Evolutionary conservation across 2,113 vertebrate species (phyloP).

Genomic region (Gobius niger): DNA sequence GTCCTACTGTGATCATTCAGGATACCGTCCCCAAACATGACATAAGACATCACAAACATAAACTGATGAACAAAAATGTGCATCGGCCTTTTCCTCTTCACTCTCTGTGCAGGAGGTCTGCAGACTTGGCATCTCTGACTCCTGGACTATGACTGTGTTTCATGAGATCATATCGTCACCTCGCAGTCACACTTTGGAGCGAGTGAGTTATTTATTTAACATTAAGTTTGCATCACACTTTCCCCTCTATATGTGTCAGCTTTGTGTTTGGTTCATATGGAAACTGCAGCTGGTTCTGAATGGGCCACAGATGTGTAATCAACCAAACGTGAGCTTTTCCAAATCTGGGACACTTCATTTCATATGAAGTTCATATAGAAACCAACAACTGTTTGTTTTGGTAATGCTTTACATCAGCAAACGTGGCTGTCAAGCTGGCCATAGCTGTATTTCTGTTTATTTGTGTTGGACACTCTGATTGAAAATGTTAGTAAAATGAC

Average conservation of each 20-base stretch:
- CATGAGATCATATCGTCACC: constrained; percentile 33
- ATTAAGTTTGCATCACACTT: constrained; percentile 22
- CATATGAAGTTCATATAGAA: not conserved
- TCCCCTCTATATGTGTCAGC: constrained; percentile 15
- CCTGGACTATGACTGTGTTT: constrained; percentile 21
- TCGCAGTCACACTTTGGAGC: constrained; percentile 1
- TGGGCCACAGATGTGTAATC: constrained; percentile 23
- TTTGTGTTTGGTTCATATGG: constrained; percentile 50
- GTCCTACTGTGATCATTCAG: too few relatives aligned
- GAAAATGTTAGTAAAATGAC: too few relatives aligned
- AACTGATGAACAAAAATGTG: not conserved
- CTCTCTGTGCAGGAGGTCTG: constrained; percentile 9
- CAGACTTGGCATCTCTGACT: constrained; percentile 11
- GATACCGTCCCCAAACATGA: too few relatives aligned
- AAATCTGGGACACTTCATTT: constrained; percentile 15
- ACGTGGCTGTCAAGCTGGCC: not conserved
- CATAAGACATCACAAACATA: too few relatives aligned
- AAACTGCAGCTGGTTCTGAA: constrained; percentile 43
- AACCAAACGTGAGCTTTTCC: constrained; percentile 22
- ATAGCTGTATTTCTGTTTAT: not conserved
- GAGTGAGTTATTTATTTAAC: constrained; percentile 31
- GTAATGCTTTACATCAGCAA: not conserved
- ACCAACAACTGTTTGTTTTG: constrained; percentile 15
- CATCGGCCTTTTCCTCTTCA: not conserved
- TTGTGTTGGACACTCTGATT: not conserved